A percentile compares a stretch with the other conserved stretches of the same genome.
phyloP scores from a whole-genome alignment of 2,888 invertebrate species.

The Drosophila koepferae region DNA sequence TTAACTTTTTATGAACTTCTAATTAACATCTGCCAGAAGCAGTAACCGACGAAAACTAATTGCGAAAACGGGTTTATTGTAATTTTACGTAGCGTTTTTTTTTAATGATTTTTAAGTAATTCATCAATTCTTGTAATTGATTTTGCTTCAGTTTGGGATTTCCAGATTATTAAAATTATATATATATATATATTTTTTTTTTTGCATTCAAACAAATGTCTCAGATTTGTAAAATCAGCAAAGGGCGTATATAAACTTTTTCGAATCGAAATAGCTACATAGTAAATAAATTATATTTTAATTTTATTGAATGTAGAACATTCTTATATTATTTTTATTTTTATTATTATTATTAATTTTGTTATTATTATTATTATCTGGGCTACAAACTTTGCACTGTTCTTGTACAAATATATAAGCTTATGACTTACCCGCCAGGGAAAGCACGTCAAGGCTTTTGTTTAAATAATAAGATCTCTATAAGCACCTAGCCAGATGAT shows the following conservation, averaged over 20 bases:
- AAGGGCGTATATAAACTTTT: too few relatives aligned
- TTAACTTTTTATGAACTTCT: constrained; percentile 13
- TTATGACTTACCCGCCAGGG: not conserved
- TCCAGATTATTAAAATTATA: not conserved
- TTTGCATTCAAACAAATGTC: too few relatives aligned
- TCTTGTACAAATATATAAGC: not conserved
- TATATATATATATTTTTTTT: too few relatives aligned
- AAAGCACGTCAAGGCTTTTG: constrained; percentile 7
- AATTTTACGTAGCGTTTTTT: not conserved
- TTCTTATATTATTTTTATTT: too few relatives aligned
- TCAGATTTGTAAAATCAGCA: too few relatives aligned
- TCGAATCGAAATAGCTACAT: too few relatives aligned
- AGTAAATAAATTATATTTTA: too few relatives aligned
- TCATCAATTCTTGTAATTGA: not conserved
- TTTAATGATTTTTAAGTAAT: not conserved
- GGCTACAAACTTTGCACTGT: too few relatives aligned
- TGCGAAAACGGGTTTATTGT: not conserved
- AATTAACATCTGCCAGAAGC: not conserved
- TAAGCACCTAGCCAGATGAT: not conserved
- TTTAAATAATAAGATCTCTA: not conserved
- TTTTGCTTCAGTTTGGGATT: not conserved
- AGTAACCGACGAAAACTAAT: not conserved
- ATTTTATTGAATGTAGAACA: too few relatives aligned
- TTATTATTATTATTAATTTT: too few relatives aligned
- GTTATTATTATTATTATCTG: too few relatives aligned